phyloP scores from a whole-genome alignment of 2,113 vertebrate species.

The Cromileptes altivelis region DNA sequence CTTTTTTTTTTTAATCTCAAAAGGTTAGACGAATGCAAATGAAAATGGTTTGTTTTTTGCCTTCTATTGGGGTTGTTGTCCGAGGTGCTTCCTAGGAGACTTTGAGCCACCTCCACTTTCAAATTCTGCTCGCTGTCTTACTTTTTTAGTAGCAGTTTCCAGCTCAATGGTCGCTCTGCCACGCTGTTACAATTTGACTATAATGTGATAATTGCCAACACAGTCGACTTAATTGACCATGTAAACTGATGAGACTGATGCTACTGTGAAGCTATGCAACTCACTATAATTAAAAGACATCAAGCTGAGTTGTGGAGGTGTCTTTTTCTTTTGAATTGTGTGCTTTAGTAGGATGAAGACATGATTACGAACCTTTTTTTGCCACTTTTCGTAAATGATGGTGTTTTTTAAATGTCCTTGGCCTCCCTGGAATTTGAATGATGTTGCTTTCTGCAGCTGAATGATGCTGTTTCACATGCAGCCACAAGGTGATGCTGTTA shows the following conservation, averaged over 20 bases:
- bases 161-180: not conserved
- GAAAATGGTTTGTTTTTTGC: not conserved
- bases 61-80: slow-evolving; percentile 2
- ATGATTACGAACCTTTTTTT: not conserved
- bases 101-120: slow-evolving; percentile 39
- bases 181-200: slow-evolving; percentile 47
- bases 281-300: slow-evolving; percentile 67
- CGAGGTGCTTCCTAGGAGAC: slow-evolving; percentile 34
- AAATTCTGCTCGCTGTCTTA: slow-evolving; percentile 34
- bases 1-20: not conserved
- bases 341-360: not conserved
- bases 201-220: slow-evolving; percentile 23
- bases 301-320: not conserved
- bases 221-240: not conserved
- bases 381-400: not conserved
- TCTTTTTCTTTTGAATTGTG: slow-evolving; percentile 17
- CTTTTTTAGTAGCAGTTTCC: slow-evolving; percentile 22
- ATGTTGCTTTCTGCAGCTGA: not conserved
- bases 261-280: slow-evolving; percentile 69
- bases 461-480: slow-evolving; percentile 31
- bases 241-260: slow-evolving; percentile 23
- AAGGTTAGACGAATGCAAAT: slow-evolving; percentile 9
- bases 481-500: slow-evolving; percentile 76
- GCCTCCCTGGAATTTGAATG: not conserved
- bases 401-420: not conserved